These are phyloP conservation scores for Globia sparganii DNA, from an alignment of 2,888 invertebrate species.

Conservation along the genomic window DNA sequence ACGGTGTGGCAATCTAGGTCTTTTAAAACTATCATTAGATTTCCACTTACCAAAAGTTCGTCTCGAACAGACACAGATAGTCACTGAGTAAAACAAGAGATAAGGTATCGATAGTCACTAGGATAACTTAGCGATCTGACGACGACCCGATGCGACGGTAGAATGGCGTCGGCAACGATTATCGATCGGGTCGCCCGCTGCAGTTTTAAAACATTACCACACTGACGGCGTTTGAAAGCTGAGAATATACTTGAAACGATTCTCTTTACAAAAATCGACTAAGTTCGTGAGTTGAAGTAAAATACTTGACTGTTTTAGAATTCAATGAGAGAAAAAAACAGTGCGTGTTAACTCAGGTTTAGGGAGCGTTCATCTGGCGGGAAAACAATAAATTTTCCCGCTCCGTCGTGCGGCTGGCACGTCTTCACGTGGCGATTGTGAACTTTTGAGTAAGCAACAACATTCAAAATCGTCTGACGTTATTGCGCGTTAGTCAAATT, in stretches of 20 bases:
- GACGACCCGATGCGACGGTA: neutral
- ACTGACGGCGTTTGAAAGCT: neutral
- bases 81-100: neutral
- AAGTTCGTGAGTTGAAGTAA: neutral
- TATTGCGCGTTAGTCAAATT: too few species aligned
- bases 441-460: neutral
- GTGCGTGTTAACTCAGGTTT: neutral
- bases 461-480: neutral
- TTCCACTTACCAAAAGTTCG: neutral
- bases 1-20: neutral
- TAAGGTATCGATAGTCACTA: neutral
- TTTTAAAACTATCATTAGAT: neutral
- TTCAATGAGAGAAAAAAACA: neutral
- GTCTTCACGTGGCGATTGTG: neutral
- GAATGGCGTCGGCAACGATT: neutral
- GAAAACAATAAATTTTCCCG: neutral
- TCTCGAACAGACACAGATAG: neutral
- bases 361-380: neutral
- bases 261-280: neutral
- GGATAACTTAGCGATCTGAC: neutral
- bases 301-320: neutral
- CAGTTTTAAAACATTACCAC: conserved; percentile 8
- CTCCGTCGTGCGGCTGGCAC: too few species aligned
- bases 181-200: neutral
- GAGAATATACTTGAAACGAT: neutral